Evolutionary conservation across 2,888 invertebrate species (phyloP).

Genomic region (Coremacera marginata): DNA sequence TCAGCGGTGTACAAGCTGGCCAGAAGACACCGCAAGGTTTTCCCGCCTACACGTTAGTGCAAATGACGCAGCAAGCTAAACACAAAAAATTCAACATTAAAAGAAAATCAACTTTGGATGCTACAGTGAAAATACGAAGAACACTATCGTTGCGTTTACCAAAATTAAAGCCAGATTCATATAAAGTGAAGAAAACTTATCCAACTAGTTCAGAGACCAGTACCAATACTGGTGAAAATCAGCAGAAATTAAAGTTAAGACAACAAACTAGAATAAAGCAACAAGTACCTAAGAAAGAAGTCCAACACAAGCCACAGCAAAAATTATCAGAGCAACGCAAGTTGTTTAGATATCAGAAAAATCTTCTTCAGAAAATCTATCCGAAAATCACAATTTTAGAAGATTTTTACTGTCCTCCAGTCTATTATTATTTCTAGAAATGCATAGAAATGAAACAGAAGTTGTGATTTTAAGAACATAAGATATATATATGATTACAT

Average conservation of each 20-base stretch:
- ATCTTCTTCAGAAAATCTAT: neutral
- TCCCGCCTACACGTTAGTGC: slow-evolving; percentile 51
- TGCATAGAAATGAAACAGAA: neutral
- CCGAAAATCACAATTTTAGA: slow-evolving; percentile 54
- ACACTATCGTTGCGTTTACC: slow-evolving; percentile 6
- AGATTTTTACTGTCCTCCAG: slow-evolving; percentile 53
- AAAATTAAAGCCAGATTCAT: neutral
- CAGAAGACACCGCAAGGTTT: slow-evolving; percentile 59
- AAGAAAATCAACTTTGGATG: no score
- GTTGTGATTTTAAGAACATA: neutral
- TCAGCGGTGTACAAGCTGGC: slow-evolving; percentile 55
- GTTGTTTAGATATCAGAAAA: slow-evolving; percentile 45
- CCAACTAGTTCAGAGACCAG: no score
- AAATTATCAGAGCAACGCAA: neutral
- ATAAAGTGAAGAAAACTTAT: no score
- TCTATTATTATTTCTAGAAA: neutral
- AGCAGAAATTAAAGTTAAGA: no score
- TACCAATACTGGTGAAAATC: no score
- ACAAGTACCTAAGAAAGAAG: neutral
- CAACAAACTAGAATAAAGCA: no score
- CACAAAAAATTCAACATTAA: no score
- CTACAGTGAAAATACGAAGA: neutral
- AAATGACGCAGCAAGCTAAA: no score
- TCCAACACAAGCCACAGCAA: neutral
- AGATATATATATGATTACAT: no score